A percentile compares a stretch with the other conserved stretches of the same genome.
phyloP scores from a whole-genome alignment of 2,113 vertebrate genomes.

The Toxostoma redivivum region DNA sequence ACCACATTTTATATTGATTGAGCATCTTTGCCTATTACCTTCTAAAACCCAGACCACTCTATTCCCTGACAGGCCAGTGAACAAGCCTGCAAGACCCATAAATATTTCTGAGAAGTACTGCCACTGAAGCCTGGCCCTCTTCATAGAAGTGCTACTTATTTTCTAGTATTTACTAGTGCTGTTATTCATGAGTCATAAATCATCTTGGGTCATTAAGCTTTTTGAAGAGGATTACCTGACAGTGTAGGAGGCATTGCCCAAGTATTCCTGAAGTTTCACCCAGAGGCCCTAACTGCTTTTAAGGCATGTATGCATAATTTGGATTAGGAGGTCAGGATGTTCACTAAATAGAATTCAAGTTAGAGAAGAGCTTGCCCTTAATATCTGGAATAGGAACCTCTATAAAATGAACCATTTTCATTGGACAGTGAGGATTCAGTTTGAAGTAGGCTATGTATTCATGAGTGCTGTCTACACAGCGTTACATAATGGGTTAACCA shows the following conservation, averaged over 20 bases:
- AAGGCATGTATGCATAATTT: neutral
- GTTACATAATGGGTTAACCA: neutral
- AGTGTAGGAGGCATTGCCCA: neutral
- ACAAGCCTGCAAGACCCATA: neutral
- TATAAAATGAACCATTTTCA: neutral
- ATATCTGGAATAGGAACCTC: neutral
- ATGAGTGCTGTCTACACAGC: neutral
- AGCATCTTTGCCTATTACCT: neutral
- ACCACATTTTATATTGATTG: neutral
- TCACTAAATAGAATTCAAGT: neutral
- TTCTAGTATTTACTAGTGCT: neutral
- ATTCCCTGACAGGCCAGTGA: neutral
- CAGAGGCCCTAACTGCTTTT: neutral
- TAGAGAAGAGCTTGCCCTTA: neutral
- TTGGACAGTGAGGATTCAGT: neutral
- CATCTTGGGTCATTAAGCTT: neutral
- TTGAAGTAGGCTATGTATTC: neutral
- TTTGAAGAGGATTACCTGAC: neutral
- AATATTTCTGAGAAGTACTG: neutral
- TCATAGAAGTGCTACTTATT: neutral
- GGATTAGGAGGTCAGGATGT: neutral
- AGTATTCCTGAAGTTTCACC: neutral
- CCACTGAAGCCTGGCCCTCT: neutral
- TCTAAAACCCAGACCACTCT: neutral
- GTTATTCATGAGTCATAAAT: neutral